Evolutionary conservation across 1,140 invertebrate genomes (phyloP).

Genomic region (Antheraea mylitta): DNA sequence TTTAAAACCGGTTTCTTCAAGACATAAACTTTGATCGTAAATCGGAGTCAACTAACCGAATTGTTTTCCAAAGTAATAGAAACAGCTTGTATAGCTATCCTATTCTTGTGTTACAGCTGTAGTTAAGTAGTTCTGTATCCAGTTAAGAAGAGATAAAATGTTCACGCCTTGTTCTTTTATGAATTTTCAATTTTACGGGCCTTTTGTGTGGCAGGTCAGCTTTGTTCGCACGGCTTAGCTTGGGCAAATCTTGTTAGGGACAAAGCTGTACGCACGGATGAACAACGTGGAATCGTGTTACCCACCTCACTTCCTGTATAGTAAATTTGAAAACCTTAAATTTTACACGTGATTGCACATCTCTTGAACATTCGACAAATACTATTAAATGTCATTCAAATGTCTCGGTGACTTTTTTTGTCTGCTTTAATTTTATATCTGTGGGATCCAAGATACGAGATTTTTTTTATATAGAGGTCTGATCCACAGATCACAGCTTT

Average conservation of each 20-base stretch:
- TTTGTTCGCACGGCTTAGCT: conserved; percentile 24
- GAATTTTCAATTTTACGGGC: conserved; percentile 38
- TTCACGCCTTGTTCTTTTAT: conserved; percentile 30
- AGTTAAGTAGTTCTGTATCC: background rate
- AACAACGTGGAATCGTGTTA: conserved; percentile 56
- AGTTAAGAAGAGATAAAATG: conserved; percentile 12
- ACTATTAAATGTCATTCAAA: conserved; percentile 38
- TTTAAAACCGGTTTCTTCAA: background rate
- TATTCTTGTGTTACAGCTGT: background rate
- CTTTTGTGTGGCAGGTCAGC: conserved; percentile 34
- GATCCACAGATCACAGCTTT: no score
- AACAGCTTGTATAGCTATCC: background rate
- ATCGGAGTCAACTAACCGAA: conserved; percentile 11
- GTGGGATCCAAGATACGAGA: background rate
- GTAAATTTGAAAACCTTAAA: conserved; percentile 41
- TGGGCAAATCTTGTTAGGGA: conserved; percentile 57
- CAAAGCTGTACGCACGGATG: conserved; percentile 42
- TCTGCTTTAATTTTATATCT: background rate
- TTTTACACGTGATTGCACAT: conserved; percentile 50
- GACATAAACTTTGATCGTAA: conserved; percentile 12
- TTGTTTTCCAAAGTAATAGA: background rate
- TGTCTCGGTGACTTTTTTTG: background rate
- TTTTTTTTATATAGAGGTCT: background rate
- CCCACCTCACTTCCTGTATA: conserved; percentile 45
- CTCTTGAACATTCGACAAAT: conserved; percentile 28